Evolutionary conservation across 2,113 vertebrate genomes (phyloP).

Genomic region (Cebus imitator): DNA sequence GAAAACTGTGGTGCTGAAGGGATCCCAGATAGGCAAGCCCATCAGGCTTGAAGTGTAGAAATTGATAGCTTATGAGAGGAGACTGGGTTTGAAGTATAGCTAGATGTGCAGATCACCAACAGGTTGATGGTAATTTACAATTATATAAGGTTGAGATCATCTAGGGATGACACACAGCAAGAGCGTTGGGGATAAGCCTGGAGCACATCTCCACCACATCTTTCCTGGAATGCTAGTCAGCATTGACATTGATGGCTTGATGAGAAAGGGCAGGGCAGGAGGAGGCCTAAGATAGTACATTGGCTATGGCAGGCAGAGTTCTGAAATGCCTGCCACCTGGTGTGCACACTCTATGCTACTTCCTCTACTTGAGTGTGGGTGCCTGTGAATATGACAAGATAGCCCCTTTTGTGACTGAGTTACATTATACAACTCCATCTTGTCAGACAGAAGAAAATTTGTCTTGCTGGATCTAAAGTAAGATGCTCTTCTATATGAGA

Average conservation of each 20-base stretch:
- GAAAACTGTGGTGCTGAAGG: background rate
- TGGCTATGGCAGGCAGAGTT: background rate
- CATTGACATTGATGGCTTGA: background rate
- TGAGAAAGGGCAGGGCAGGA: background rate
- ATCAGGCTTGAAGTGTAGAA: background rate
- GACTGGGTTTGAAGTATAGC: background rate
- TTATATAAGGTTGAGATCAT: background rate
- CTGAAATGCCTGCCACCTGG: background rate
- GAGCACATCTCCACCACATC: too few species aligned
- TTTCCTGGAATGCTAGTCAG: background rate
- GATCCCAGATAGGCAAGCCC: background rate
- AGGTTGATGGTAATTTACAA: background rate
- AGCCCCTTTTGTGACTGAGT: background rate
- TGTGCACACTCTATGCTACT: background rate
- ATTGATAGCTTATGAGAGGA: background rate
- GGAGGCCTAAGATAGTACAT: background rate
- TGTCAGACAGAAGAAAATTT: background rate
- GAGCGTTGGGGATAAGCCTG: too few species aligned
- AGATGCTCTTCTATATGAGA: background rate
- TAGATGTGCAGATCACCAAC: background rate
- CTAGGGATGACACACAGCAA: background rate
- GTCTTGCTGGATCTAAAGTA: background rate
- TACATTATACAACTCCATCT: background rate
- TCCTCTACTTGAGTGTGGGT: background rate
- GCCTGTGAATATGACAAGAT: background rate